Evolutionary conservation across 2,797 vertebrate genomes (phyloP).

Genomic region (Trachurus trachurus): DNA sequence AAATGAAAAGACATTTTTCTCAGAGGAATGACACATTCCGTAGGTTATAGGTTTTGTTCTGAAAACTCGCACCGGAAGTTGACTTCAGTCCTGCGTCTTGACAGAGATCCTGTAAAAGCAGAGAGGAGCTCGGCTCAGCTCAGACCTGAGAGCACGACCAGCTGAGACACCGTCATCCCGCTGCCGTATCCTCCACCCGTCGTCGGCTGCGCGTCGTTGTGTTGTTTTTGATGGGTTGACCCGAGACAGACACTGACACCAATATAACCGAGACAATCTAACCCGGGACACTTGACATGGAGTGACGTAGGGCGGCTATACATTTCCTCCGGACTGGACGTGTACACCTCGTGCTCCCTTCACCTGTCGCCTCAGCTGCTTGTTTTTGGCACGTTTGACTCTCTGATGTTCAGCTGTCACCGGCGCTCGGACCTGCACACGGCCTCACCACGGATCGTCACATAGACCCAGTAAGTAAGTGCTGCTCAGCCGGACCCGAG

Average conservation of each 20-base stretch:
- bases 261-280: background rate
- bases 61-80: slow-evolving; percentile 17
- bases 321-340: slow-evolving; percentile 21
- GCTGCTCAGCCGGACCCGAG: too few species aligned
- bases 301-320: slow-evolving; percentile 38
- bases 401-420: slow-evolving; percentile 72
- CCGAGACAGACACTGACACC: background rate
- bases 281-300: slow-evolving; percentile 48
- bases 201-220: background rate
- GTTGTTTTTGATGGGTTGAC: slow-evolving; percentile 37
- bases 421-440: slow-evolving; percentile 48
- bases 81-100: background rate
- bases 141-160: background rate
- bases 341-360: slow-evolving; percentile 9
- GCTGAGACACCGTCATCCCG: background rate
- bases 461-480: slow-evolving; percentile 52
- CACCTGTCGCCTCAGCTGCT: slow-evolving; percentile 15
- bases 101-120: slow-evolving; percentile 32
- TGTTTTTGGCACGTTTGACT: slow-evolving; percentile 8
- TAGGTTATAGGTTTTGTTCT: slow-evolving; percentile 38
- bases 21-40: too few species aligned
- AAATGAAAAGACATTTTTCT: background rate
- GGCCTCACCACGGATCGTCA: slow-evolving; percentile 68
- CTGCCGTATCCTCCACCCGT: background rate
- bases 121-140: background rate